Conservation (phyloP, 1,140 invertebrate species). For the Drosophila tropicalis region DNA sequence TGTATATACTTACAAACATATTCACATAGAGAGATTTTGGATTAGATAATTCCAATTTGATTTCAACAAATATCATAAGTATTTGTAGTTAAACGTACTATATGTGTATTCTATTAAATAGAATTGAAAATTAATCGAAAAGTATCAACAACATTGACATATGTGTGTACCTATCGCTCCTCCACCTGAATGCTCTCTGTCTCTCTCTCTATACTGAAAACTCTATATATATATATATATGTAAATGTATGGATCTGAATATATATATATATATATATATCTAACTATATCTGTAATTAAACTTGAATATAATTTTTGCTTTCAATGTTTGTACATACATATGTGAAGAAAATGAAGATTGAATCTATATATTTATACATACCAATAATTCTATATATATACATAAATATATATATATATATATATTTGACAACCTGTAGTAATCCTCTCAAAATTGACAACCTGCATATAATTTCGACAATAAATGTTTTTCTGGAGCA, state of each 20-base stretch:
- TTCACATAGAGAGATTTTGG: conserved; percentile 22
- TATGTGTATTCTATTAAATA: conserved; percentile 65
- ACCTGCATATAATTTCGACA: conserved; percentile 75
- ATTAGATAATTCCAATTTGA: conserved; percentile 27
- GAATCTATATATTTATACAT: background rate
- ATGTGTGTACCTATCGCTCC: conserved; percentile 80
- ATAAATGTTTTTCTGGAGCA: conserved; percentile 46
- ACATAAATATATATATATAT: background rate
- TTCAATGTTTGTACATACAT: conserved; percentile 58
- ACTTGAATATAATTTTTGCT: conserved; percentile 53
- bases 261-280: conserved; percentile 15
- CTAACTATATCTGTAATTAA: background rate
- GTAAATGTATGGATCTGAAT: no score
- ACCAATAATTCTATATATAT: background rate
- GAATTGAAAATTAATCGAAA: conserved; percentile 51
- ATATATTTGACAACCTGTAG: conserved; percentile 26
- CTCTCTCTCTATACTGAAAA: conserved; percentile 32
- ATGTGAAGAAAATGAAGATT: conserved; percentile 1
- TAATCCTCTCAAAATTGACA: conserved; percentile 66
- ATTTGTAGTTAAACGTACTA: conserved; percentile 40
- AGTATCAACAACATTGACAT: conserved; percentile 61
- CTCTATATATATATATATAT: conserved; percentile 2
- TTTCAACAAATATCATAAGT: conserved; percentile 1
- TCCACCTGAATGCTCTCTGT: conserved; percentile 75
- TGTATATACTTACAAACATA: background rate